Base-by-base conservation (phyloP, 1,140 invertebrate genomes). In the Bicyclus anynana region DNA sequence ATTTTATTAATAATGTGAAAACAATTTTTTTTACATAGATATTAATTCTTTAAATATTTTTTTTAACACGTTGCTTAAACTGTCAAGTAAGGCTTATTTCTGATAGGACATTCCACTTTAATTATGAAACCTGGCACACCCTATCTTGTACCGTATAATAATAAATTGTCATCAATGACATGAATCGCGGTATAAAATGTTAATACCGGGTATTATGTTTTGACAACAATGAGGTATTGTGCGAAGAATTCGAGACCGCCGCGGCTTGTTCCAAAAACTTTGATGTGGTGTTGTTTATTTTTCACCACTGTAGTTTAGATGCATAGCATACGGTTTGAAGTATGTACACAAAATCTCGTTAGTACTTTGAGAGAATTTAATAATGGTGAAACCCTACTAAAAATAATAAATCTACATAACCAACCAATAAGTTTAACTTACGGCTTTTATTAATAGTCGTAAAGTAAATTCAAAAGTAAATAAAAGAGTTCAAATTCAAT, bases 111-210 rank as follows among this genome's bases (percentile, higher is more conserved):
- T 20, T 20, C 16, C 40, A 20, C 10, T 12, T 12, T 3, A 50
- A 16, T 17, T 40, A n/a, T 38, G 9, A n/a, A 9, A 40, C 14
- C 2, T 53, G 51, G 51, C 5, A 42, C 10, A 18, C 40, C 16
- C 18, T 44, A 44, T 4, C 18, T 54, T 54, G 56, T 64, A 42
- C 18, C 42, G 55, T 54, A 59, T 71, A 75, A 86, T 80, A 82
- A 86, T 88, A 88, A 86, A 88, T 88, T 72, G 79, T 85, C 79
- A 83, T 81, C 80, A 84, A 76, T 81, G 83, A 86, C 81, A 70
- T 80, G 80, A 82, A 80, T 78, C 76, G 76, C 65, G 74, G 78
- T 80, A 77, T 77, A 79, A 82, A 84, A 86, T 80, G 78, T 82
- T 87, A 88, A 88, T 86, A 73, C 80, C 69, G 73, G 67, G 71